Evolutionary conservation across 2,113 vertebrate species (phyloP).

Genomic region (Ptilonorhynchus violaceus): DNA sequence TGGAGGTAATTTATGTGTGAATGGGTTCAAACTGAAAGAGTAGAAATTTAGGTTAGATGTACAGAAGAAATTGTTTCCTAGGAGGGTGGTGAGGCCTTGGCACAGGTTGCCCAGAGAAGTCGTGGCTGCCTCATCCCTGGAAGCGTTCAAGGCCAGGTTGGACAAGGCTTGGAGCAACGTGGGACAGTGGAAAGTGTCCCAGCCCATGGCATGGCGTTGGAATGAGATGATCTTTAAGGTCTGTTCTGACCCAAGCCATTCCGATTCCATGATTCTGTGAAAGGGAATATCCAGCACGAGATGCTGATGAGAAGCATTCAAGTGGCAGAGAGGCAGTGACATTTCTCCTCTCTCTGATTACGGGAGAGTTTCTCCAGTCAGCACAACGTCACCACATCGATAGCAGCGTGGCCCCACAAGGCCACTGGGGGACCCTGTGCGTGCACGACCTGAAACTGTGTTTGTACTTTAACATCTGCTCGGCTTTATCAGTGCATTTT

Average conservation of each 20-base stretch:
- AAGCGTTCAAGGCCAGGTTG: neutral
- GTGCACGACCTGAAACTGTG: neutral
- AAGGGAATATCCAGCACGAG: neutral
- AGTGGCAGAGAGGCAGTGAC: neutral
- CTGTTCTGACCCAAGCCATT: neutral
- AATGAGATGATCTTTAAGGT: fast-evolving
- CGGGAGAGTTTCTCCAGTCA: neutral
- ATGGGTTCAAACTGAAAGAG: neutral
- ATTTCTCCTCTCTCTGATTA: neutral
- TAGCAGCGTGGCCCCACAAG: neutral
- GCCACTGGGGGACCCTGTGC: neutral
- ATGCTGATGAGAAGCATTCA: neutral
- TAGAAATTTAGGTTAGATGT: neutral
- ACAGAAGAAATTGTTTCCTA: neutral
- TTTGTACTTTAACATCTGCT: neutral
- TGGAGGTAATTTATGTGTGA: neutral
- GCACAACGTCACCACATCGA: fast-evolving
- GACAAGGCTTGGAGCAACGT: neutral
- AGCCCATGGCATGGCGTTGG: neutral
- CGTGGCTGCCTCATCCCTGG: neutral
- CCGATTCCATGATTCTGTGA: neutral
- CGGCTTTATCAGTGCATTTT: neutral
- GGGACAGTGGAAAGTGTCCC: neutral
- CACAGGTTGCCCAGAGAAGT: neutral
- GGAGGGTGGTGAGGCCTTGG: fast-evolving